A percentile compares a stretch with the other conserved stretches of the same genome.
Conservation (phyloP, 1,140 invertebrate genomes). For the Saccostrea echinata region DNA sequence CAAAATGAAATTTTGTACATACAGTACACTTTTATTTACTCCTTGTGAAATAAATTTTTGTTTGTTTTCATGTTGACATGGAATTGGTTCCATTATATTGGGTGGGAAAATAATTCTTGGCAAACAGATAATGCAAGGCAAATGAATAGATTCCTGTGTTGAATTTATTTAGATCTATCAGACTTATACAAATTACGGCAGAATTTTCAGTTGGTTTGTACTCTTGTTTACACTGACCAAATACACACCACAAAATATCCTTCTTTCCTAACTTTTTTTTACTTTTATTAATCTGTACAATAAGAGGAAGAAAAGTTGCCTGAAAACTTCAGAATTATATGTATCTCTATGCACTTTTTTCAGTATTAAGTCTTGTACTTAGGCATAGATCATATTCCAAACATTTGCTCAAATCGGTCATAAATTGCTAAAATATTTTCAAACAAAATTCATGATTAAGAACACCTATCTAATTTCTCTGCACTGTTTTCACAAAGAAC, state of each 20-base stretch:
- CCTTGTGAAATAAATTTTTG: background rate
- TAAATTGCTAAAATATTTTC: conserved; percentile 22
- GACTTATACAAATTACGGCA: background rate
- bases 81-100: background rate
- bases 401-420: background rate
- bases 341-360: background rate
- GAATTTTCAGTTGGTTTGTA: conserved; percentile 15
- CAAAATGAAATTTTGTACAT: no score
- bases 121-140: conserved; percentile 20
- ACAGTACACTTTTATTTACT: no score
- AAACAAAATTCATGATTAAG: background rate
- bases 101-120: conserved; percentile 21
- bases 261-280: background rate
- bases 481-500: background rate
- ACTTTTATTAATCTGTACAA: background rate
- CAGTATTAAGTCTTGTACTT: background rate
- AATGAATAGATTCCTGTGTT: conserved; percentile 20
- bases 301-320: background rate
- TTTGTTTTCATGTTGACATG: background rate
- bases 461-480: background rate
- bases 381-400: background rate
- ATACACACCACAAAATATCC: background rate
- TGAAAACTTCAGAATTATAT: background rate
- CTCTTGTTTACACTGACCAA: background rate
- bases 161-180: conserved; percentile 38